phyloP scores from a whole-genome alignment of 2,113 vertebrate genomes.

The Heterotis niloticus region DNA sequence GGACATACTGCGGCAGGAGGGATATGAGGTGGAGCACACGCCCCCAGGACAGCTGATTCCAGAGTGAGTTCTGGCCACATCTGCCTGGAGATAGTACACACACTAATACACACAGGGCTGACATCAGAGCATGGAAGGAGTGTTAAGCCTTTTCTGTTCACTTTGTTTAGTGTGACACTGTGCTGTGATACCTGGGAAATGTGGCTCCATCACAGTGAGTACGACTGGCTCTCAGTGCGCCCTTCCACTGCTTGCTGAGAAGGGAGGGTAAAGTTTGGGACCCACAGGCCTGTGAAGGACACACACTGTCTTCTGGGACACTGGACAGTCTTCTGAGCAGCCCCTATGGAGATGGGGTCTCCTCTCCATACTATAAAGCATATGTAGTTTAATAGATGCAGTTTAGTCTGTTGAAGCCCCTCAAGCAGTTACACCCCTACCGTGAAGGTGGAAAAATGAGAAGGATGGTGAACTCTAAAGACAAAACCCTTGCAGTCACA shows the following conservation, averaged over 20 bases:
- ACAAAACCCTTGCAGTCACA: slow-evolving; percentile 24
- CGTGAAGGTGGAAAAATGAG: slow-evolving; percentile 43
- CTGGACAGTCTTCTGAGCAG: neutral
- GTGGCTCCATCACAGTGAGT: neutral
- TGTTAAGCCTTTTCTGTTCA: neutral
- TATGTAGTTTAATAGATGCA: too few species aligned
- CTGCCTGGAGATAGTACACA: neutral
- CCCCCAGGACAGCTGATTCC: slow-evolving; percentile 72
- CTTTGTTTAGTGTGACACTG: neutral
- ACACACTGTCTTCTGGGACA: neutral
- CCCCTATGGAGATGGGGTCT: too few species aligned
- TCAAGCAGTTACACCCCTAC: slow-evolving; percentile 34
- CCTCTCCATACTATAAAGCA: neutral
- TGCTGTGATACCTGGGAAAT: too few species aligned
- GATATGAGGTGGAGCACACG: slow-evolving; percentile 87
- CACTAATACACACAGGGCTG: neutral
- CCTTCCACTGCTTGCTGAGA: neutral
- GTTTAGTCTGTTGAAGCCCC: slow-evolving; percentile 37
- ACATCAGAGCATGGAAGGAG: neutral
- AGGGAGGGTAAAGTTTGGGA: neutral
- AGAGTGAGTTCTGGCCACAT: slow-evolving; percentile 67
- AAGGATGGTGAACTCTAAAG: slow-evolving; percentile 19
- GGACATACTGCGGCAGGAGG: slow-evolving; percentile 87
- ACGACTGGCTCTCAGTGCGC: neutral
- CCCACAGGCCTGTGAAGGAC: neutral